A percentile compares a stretch with the other conserved stretches of the same genome.
phyloP scores from a whole-genome alignment of 2,888 invertebrate genomes.

The Xylota sylvarum region DNA sequence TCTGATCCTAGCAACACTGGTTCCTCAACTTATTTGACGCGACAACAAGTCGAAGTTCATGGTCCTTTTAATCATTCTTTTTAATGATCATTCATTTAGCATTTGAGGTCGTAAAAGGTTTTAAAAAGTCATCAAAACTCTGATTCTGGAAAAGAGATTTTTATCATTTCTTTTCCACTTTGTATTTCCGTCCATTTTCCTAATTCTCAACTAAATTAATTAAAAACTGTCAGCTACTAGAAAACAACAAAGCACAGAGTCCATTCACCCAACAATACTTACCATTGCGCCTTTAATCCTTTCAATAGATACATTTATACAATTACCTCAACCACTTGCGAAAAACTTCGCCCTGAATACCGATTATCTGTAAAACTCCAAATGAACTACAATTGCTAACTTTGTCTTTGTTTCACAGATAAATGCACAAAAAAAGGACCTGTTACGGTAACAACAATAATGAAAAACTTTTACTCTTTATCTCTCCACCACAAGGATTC shows the following conservation, averaged over 20 bases:
- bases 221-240: too few relatives aligned
- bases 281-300: neutral
- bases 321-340: neutral
- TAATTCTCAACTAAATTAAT: too few relatives aligned
- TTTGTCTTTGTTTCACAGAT: neutral
- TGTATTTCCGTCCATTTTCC: too few relatives aligned
- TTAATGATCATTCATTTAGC: too few relatives aligned
- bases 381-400: neutral
- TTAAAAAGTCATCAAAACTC: too few relatives aligned
- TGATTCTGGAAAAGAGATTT: too few relatives aligned
- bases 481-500: neutral
- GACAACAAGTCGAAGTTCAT: too few relatives aligned
- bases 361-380: neutral
- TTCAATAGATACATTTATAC: neutral
- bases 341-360: neutral
- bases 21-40: too few relatives aligned
- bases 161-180: too few relatives aligned
- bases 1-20: too few relatives aligned
- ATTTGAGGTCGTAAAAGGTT: too few relatives aligned
- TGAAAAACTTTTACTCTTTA: neutral
- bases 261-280: neutral
- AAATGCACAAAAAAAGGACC: neutral
- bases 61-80: too few relatives aligned
- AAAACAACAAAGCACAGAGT: neutral
- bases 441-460: neutral